Evolutionary conservation across 2,888 invertebrate species (phyloP).

Genomic region (Hydrotaea diabolus): DNA sequence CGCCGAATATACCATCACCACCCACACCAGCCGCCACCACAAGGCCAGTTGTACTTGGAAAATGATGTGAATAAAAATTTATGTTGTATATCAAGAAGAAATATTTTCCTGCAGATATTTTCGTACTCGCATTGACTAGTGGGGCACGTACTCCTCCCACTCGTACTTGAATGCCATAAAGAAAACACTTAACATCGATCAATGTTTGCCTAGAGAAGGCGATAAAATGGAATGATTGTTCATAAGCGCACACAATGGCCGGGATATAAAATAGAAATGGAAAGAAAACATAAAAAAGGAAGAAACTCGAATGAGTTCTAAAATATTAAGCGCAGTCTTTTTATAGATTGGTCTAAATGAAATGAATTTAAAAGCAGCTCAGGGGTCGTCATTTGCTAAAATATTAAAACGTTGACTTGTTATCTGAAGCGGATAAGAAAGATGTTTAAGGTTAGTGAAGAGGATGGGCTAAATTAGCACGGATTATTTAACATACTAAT

Average conservation of each 20-base stretch:
- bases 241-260: background rate
- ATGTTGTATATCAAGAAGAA: slow-evolving; percentile 13
- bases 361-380: too few relatives aligned
- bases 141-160: too few relatives aligned
- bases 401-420: too few relatives aligned
- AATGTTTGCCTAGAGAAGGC: slow-evolving; percentile 23
- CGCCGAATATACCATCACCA: too few relatives aligned
- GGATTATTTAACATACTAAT: too few relatives aligned
- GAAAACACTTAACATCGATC: slow-evolving; percentile 38
- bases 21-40: too few relatives aligned
- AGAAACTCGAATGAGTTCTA: background rate
- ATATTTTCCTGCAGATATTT: slow-evolving; percentile 22
- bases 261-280: background rate
- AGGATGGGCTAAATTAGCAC: too few relatives aligned
- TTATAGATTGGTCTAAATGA: too few relatives aligned
- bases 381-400: too few relatives aligned
- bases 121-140: background rate
- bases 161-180: background rate
- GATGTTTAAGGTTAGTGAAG: too few relatives aligned
- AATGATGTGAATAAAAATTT: slow-evolving; percentile 9
- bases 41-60: background rate
- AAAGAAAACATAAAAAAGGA: background rate
- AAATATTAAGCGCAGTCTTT: background rate
- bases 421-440: too few relatives aligned
- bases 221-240: slow-evolving; percentile 23